Evolutionary conservation across 2,888 invertebrate species (phyloP), one percentile per base, ranked within the genome.

Genomic region (Cosmia trapezina): DNA sequence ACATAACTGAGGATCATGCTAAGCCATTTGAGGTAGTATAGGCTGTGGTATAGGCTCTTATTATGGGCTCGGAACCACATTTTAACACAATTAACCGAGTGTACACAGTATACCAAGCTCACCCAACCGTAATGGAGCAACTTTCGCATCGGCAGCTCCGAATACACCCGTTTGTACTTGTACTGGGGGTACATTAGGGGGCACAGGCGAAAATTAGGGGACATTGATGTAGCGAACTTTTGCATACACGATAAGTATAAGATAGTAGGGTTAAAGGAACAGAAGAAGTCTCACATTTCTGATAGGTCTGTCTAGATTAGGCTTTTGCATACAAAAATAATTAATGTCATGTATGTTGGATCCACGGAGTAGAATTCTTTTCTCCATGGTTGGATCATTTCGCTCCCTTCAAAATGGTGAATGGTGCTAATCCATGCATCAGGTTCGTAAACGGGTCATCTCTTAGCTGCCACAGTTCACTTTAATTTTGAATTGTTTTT

Each of bases 71-170:
- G n/a, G n/a, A 47, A 45, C 22, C 17, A 56, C 5, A 47, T 12
- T 43, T n/a, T 5, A 12, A 28, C 17, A 62, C 53, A 49, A 62
- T 56, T 73, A 57, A 2, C 45, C n/a, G 28, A 56, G 14, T 28
- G 22, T 68, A 28, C 11, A 19, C 8, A 7, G 43, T 65, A 43
- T 17, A 47, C 19, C 56, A 43, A 53, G 57, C 41, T 9, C 71
- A 82, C 22, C 69, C 62, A 51, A 54, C 70, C 66, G 67, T 59
- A 56, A 22, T n/a, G 33, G 47, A 70, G 28, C 61, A 54, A 63
- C 59, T 72, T 64, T 76, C 83, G 37, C 73, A 47, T 79, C 79
- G 59, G 43, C 71, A 51, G 64, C 69, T 67, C 33, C 37, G 51
- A 72, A 79, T 79, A 67, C 51, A 28, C 49, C n/a, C 6, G 51